Conservation (phyloP, 2,888 invertebrate species). For the Pollenia amentaria region DNA sequence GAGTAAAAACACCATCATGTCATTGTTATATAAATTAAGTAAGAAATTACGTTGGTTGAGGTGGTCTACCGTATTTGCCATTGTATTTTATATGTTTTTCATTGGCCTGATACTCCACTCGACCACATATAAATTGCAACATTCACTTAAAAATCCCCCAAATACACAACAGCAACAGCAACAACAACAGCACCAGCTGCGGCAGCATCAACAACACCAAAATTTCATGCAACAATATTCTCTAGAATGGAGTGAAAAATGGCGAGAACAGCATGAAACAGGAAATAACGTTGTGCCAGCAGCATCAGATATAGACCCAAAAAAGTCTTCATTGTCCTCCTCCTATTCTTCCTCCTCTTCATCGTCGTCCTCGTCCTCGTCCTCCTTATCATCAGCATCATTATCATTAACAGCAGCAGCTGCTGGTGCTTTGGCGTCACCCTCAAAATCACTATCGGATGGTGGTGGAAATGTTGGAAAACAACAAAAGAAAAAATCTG, state of each 20-base stretch:
- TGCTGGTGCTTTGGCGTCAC: slow-evolving; percentile 35
- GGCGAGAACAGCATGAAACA: slow-evolving; percentile 57
- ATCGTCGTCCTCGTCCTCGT: neutral
- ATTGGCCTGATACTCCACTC: slow-evolving; percentile 86
- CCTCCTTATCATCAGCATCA: slow-evolving; percentile 16
- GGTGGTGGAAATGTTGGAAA: slow-evolving; percentile 50
- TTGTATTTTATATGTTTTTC: slow-evolving; percentile 86
- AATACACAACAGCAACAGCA: slow-evolving; percentile 60
- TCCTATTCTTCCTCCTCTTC: slow-evolving; percentile 6
- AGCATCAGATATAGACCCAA: slow-evolving; percentile 49
- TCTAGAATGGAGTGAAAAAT: slow-evolving; percentile 51
- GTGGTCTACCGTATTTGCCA: slow-evolving; percentile 86
- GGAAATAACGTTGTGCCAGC: slow-evolving; percentile 74
- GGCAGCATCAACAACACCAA: slow-evolving; percentile 64
- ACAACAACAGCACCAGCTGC: slow-evolving; percentile 61
- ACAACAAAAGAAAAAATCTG: slow-evolving; percentile 75
- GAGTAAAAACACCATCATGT: slow-evolving; percentile 77
- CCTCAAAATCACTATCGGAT: slow-evolving; percentile 50
- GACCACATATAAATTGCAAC: slow-evolving; percentile 83
- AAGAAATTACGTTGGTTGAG: slow-evolving; percentile 83
- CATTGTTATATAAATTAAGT: slow-evolving; percentile 82
- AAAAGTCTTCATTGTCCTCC: slow-evolving; percentile 31
- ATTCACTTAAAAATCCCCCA: slow-evolving; percentile 74
- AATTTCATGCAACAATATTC: slow-evolving; percentile 68
- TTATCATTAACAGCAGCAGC: slow-evolving; percentile 32